Evolutionary conservation across 1,140 invertebrate species (phyloP).

Genomic region (Drosophila sulfurigaster): DNA sequence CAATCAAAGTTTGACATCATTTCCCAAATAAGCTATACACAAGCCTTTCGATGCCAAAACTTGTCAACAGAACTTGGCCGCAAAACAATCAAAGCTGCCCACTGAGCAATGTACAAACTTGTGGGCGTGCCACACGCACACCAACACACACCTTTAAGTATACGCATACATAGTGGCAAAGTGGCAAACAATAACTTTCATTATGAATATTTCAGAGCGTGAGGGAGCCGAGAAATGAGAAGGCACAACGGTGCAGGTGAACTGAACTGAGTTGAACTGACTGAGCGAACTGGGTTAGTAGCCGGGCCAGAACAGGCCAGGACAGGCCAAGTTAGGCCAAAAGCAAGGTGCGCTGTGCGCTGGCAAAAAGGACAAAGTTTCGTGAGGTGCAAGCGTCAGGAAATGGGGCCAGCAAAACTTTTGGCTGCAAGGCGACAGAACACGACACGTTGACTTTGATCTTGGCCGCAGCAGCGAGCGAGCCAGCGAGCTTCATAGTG

Average conservation of each 20-base stretch:
- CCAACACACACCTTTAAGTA: not conserved
- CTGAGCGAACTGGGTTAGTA: conserved; percentile 7
- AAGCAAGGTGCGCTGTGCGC: conserved; percentile 19
- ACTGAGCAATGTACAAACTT: conserved; percentile 42
- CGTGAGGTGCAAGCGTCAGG: conserved; percentile 42
- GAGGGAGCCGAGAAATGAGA: not conserved
- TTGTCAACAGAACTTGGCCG: conserved; percentile 52
- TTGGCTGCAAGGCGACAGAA: conserved; percentile 67
- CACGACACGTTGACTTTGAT: conserved; percentile 77
- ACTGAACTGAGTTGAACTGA: not conserved
- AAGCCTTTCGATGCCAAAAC: conserved; percentile 50
- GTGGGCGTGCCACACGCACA: conserved; percentile 44
- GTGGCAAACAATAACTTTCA: conserved; percentile 78
- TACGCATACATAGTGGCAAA: conserved; percentile 17
- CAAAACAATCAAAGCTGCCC: conserved; percentile 72
- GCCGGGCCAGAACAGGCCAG: conserved; percentile 22
- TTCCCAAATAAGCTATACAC: conserved; percentile 21
- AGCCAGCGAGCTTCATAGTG: not conserved
- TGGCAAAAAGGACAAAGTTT: conserved; percentile 76
- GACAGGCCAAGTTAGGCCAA: not conserved
- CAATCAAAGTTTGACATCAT: conserved; percentile 51
- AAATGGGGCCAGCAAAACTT: conserved; percentile 59
- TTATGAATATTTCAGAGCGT: conserved; percentile 73
- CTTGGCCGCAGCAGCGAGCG: conserved; percentile 49
- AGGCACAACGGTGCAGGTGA: not conserved